Conservation (phyloP, 1,140 invertebrate genomes). For the Drosophila persimilis region DNA sequence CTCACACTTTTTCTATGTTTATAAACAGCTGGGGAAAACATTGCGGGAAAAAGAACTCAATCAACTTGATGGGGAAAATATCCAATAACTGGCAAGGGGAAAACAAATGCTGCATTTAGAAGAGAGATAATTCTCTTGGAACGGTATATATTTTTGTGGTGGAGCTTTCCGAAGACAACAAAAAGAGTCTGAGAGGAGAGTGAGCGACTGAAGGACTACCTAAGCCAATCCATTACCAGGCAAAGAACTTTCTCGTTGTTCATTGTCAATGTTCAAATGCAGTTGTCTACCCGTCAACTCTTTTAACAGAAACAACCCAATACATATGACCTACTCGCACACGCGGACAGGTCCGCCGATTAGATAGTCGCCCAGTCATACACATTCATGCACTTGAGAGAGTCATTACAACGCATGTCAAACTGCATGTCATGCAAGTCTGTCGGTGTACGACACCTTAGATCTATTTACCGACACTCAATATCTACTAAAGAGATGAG, state of each 20-base stretch:
- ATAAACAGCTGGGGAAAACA: constrained; percentile 48
- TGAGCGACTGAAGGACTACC: no score
- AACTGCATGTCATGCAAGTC: constrained; percentile 51
- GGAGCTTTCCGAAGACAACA: no score
- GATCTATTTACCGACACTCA: constrained; percentile 23
- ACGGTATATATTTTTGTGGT: no score
- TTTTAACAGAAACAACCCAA: no score
- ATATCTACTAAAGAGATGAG: not conserved
- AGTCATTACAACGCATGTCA: constrained; percentile 37
- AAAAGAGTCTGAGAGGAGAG: no score
- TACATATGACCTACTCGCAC: constrained; percentile 28
- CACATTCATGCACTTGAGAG: constrained; percentile 11
- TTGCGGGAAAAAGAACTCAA: constrained; percentile 39
- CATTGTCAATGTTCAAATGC: constrained; percentile 12
- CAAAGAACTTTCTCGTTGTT: not conserved
- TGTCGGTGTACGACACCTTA: constrained; percentile 24
- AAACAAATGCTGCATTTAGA: not conserved
- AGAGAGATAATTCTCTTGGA: no score
- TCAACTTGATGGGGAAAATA: constrained; percentile 45
- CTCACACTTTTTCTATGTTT: constrained; percentile 58
- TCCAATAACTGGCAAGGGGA: constrained; percentile 31
- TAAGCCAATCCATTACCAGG: no score
- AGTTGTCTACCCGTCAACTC: not conserved
- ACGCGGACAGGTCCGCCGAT: constrained; percentile 36
- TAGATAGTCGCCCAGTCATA: constrained; percentile 37